A percentile compares a stretch with the other conserved stretches of the same genome.
Evolutionary conservation across 2,113 vertebrate species (phyloP).

Genomic region (Poecilia latipinna): DNA sequence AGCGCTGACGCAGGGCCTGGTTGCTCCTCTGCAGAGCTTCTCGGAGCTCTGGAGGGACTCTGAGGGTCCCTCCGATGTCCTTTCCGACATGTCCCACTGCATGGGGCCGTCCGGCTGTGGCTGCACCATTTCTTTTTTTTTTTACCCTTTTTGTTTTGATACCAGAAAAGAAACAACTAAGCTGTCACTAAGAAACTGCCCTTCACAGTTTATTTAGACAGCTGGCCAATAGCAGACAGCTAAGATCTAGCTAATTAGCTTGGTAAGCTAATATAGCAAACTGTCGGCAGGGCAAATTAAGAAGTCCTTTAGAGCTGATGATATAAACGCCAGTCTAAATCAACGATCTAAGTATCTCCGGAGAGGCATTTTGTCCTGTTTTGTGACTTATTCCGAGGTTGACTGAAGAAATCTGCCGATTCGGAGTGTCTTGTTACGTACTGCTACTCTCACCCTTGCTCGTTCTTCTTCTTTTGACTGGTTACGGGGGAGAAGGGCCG

Average conservation of each 20-base stretch:
- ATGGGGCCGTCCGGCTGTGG: slow-evolving; percentile 80
- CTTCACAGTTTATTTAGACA: neutral
- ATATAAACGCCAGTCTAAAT: neutral
- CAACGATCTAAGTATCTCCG: neutral
- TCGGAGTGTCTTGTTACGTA: slow-evolving; percentile 7
- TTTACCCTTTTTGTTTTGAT: neutral
- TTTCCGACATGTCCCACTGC: slow-evolving; percentile 81
- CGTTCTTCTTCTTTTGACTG: too few relatives aligned
- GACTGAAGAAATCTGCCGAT: slow-evolving; percentile 24
- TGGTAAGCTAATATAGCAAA: slow-evolving; percentile 12
- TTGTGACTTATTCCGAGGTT: neutral
- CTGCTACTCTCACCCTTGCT: neutral
- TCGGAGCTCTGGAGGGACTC: slow-evolving; percentile 83
- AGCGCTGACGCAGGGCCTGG: slow-evolving; percentile 84
- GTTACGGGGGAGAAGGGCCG: too few relatives aligned
- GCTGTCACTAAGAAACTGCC: neutral
- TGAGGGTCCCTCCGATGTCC: slow-evolving; percentile 74
- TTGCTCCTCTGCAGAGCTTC: slow-evolving; percentile 87
- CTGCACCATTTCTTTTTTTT: slow-evolving; percentile 79
- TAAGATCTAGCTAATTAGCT: slow-evolving; percentile 33
- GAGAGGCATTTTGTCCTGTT: neutral
- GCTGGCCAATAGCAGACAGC: slow-evolving; percentile 14
- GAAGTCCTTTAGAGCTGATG: neutral
- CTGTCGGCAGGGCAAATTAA: neutral
- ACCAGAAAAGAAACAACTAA: neutral